Base-by-base conservation (phyloP, 2,888 invertebrate species). In the Lepidocyrtoides sp. region DNA sequence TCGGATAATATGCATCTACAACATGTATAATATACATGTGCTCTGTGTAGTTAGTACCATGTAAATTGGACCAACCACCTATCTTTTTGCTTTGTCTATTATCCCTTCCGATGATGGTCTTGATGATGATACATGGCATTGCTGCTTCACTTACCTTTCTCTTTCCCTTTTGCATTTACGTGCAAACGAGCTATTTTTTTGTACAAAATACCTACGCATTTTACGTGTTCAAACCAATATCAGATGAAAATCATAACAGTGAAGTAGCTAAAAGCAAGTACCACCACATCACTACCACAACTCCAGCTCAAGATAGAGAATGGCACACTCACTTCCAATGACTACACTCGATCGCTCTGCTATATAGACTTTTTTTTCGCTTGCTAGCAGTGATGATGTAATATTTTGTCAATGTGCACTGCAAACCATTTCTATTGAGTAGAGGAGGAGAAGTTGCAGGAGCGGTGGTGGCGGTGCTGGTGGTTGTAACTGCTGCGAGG, bases 321-420 rank as follows among this genome's bases (percentile, higher is more conserved):
- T 8, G 12, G 23, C 23, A 60, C 60, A 60, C 26, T 54, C 17
- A n/a, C 17, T 26, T 2, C 23, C 2, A 66, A 32, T 17, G n/a
- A 66, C 32, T 8, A n/a, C 14, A n/a, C n/a, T n/a, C n/a, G n/a
- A n/a, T n/a, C 29, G 12, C 7, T 14, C 12, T 17, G n/a, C 69
- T 69, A n/a, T 69, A 69, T 69, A 69, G 69, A 17, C 36, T 32
- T 69, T 41, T 69, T 41, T 26, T 1, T 20, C 48, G 10, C 17
- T 1, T 20, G 29, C 0, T 36, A 17, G 41, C 20, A 10, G 69
- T 41, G 69, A 69, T 69, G 20, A 32, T 36, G 36, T 10, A 69
- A 69, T 41, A 69, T 69, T 69, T 69, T 69, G 69, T 69, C 69
- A 69, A 36, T 41, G 69, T 63, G 63, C 63, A 63, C 10, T 63